Conservation (phyloP, 1,140 invertebrate species). For the Ptiloglossa arizonensis region DNA sequence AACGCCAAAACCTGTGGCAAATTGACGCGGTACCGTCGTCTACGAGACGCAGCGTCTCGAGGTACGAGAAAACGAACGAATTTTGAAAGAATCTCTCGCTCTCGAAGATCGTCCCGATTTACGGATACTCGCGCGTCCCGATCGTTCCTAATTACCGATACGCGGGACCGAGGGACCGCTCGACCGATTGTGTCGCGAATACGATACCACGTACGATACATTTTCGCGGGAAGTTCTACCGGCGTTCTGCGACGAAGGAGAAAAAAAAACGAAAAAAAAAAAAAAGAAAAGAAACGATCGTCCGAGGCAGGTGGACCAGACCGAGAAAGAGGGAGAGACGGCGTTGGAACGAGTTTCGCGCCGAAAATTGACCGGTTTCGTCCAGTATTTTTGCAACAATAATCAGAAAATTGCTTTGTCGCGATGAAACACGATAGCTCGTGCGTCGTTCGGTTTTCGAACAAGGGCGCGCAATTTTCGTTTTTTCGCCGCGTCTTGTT, state of each 20-base stretch:
- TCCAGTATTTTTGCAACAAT: slow-evolving; percentile 31
- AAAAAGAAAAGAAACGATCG: slow-evolving; percentile 53
- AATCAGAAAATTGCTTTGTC: neutral
- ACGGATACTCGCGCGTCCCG: neutral
- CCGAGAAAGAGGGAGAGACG: slow-evolving; percentile 53
- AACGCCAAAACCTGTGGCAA: neutral
- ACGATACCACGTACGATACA: slow-evolving; percentile 21
- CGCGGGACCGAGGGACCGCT: neutral
- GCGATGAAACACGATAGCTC: neutral
- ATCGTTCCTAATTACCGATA: neutral
- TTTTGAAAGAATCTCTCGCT: neutral
- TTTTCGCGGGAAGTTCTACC: slow-evolving; percentile 57
- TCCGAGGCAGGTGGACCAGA: slow-evolving; percentile 55
- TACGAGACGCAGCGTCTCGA: neutral
- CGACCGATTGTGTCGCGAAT: slow-evolving; percentile 31
- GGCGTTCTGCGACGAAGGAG: slow-evolving; percentile 46
- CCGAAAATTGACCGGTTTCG: slow-evolving; percentile 49
- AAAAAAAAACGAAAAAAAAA: neutral
- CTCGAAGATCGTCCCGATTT: neutral
- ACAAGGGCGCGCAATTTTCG: neutral
- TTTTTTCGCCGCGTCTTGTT: slow-evolving; percentile 1
- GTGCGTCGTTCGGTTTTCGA: neutral
- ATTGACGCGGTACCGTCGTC: neutral
- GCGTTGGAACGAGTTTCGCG: slow-evolving; percentile 54
- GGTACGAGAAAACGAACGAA: neutral